A percentile compares a stretch with the other conserved stretches of the same genome.
These are phyloP conservation scores for Drosophila subpulchrella DNA, from an alignment of 1,140 invertebrate genomes.

Conservation along the genomic window DNA sequence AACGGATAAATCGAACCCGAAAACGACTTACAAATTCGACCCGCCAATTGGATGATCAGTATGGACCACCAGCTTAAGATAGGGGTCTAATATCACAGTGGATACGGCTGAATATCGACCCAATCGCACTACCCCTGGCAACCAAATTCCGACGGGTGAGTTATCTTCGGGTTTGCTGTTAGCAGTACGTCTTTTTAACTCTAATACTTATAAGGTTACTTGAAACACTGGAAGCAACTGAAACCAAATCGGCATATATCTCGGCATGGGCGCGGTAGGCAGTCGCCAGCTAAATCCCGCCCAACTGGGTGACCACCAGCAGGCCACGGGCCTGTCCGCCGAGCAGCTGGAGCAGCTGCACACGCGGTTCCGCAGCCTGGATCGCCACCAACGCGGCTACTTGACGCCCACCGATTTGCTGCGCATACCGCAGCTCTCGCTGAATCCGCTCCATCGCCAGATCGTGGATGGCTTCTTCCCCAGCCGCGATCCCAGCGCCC, in stretches of 20 bases:
- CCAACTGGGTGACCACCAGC: constrained; percentile 26
- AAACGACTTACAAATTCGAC: no score
- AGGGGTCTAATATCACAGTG: no score
- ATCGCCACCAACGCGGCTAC: constrained; percentile 51
- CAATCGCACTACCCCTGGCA: no score
- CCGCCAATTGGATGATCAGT: no score
- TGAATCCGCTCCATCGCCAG: constrained; percentile 57
- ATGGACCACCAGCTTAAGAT: no score
- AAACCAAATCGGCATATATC: constrained; percentile 5
- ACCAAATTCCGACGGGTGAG: not conserved
- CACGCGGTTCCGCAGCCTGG: constrained; percentile 42
- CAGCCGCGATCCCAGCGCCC: constrained; percentile 5
- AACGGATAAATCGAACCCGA: no score
- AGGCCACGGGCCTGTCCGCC: constrained; percentile 18
- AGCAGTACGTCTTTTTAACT: not conserved
- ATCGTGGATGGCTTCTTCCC: constrained; percentile 61
- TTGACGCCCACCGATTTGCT: constrained; percentile 63
- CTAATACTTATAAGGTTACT: not conserved
- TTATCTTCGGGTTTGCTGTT: not conserved
- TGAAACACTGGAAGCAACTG: not conserved
- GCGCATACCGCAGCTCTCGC: constrained; percentile 54
- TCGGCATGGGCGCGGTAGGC: not conserved
- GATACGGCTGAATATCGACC: no score
- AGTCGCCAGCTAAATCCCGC: constrained; percentile 32
- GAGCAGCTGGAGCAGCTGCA: constrained; percentile 50